Conservation (phyloP, 2,888 invertebrate species). For the Agrochola lychnidis region DNA sequence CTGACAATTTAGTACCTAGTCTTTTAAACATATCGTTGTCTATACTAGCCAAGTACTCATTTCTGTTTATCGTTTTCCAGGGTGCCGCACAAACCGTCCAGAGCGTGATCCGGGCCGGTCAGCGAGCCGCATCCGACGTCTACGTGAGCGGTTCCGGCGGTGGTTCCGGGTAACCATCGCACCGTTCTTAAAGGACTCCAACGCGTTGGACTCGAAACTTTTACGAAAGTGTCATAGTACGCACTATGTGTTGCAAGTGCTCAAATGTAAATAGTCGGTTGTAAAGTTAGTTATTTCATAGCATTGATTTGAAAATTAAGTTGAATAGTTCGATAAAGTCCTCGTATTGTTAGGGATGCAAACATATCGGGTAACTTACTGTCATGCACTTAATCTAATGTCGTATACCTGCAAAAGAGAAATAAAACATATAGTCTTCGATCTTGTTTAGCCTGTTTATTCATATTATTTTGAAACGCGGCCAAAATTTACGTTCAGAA, state of each 20-base stretch:
- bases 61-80: slow-evolving; percentile 83
- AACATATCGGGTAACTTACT: slow-evolving; percentile 48
- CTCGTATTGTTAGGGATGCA: slow-evolving; percentile 55
- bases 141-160: slow-evolving; percentile 87
- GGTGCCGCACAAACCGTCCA: slow-evolving; percentile 94
- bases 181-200: slow-evolving; percentile 37
- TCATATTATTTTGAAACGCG: neutral
- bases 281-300: slow-evolving; percentile 58
- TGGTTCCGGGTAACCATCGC: slow-evolving; percentile 76
- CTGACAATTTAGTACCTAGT: too few relatives aligned
- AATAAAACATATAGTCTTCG: neutral
- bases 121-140: slow-evolving; percentile 87
- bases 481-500: neutral
- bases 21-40: too few relatives aligned
- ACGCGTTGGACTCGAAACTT: slow-evolving; percentile 82
- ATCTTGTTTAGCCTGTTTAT: neutral
- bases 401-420: slow-evolving; percentile 4
- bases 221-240: slow-evolving; percentile 89
- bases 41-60: neutral
- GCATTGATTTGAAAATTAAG: slow-evolving; percentile 64
- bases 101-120: slow-evolving; percentile 91
- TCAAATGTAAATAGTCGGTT: slow-evolving; percentile 83
- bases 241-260: slow-evolving; percentile 88
- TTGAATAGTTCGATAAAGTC: slow-evolving; percentile 53
- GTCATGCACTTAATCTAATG: neutral